phyloP scores from a whole-genome alignment of 2,797 vertebrate genomes.

The Pantherophis alleghaniensis region DNA sequence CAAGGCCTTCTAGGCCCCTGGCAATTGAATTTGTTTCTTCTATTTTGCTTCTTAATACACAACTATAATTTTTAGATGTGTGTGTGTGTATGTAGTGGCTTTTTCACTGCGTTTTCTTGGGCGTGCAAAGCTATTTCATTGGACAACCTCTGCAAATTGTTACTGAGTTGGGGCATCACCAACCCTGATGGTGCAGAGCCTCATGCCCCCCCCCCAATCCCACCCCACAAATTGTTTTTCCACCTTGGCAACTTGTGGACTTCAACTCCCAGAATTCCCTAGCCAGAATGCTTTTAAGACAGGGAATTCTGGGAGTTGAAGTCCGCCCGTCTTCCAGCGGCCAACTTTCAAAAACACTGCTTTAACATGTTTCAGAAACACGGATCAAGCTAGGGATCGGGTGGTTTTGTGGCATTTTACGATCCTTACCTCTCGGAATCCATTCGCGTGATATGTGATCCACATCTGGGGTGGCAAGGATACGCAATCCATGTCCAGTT shows the following conservation, averaged over 20 bases:
- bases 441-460: accelerated
- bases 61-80: background rate
- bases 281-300: too few relatives aligned
- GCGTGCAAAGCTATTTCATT: background rate
- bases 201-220: too few relatives aligned
- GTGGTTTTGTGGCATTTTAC: background rate
- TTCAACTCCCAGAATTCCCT: too few relatives aligned
- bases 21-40: background rate
- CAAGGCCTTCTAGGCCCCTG: background rate
- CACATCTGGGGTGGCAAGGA: background rate
- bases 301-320: background rate
- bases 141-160: background rate
- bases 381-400: background rate
- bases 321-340: background rate
- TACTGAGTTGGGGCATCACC: too few relatives aligned
- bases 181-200: too few relatives aligned
- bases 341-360: background rate
- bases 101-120: background rate
- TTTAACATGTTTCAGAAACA: background rate
- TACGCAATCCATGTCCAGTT: background rate
- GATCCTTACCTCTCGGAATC: background rate
- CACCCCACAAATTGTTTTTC: too few relatives aligned
- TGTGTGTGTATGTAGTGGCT: background rate
- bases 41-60: background rate
- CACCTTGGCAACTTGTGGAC: too few relatives aligned